Conservation (phyloP, 2,113 vertebrate genomes). For the Shinisaurus crocodilurus region DNA sequence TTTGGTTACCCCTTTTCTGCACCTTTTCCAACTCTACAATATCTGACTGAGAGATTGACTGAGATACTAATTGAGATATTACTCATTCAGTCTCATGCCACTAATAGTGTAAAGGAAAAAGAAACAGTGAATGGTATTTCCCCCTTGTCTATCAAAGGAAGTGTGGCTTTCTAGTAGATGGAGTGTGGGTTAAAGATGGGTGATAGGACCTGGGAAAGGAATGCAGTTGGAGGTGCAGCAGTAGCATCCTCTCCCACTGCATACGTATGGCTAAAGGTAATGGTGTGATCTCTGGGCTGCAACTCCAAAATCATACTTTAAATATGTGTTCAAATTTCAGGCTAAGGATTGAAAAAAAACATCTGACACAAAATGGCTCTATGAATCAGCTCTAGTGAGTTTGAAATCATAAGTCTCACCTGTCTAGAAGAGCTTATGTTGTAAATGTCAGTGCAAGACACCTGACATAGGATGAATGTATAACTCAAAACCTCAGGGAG, state of each 20-base stretch:
- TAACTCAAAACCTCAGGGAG: neutral
- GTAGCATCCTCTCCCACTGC: neutral
- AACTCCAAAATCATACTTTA: neutral
- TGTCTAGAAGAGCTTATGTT: constrained; percentile 9
- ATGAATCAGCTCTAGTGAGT: neutral
- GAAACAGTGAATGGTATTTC: neutral
- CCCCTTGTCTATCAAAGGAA: neutral
- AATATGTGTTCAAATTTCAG: neutral
- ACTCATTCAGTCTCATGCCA: neutral
- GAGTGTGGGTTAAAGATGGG: neutral
- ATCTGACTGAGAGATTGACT: neutral
- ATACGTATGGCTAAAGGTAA: neutral
- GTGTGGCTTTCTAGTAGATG: neutral
- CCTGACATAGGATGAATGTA: neutral
- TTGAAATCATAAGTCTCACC: constrained; percentile 4
- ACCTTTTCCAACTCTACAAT: too few species aligned
- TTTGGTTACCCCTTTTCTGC: too few species aligned
- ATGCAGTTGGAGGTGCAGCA: neutral
- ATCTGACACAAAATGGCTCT: neutral
- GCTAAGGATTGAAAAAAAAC: neutral
- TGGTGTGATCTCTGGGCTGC: neutral
- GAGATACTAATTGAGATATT: neutral
- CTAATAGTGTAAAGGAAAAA: neutral
- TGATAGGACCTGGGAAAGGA: neutral
- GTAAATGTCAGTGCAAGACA: constrained; percentile 6